A percentile compares a stretch with the other conserved stretches of the same genome.
phyloP scores from a whole-genome alignment of 2,113 vertebrate genomes.

The Hiodon tergisus region DNA sequence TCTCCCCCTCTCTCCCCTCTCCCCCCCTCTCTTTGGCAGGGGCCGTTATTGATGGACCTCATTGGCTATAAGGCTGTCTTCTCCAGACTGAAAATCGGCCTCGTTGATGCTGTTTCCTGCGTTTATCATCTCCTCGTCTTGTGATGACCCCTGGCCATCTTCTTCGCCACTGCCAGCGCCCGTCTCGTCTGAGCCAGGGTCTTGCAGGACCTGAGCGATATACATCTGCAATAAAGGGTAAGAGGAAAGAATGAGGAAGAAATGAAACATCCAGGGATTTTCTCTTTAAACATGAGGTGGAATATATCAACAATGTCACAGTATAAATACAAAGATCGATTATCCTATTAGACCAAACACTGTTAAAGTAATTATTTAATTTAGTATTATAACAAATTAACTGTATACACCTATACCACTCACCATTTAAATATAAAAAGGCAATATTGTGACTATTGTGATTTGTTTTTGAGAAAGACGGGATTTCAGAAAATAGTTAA shows the following conservation, averaged over 20 bases:
- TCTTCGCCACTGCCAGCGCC: conserved; percentile 66
- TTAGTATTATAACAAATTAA: no score
- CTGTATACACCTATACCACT: no score
- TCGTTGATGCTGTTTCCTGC: conserved; percentile 80
- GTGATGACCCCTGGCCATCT: conserved; percentile 71
- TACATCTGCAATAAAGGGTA: conserved; percentile 76
- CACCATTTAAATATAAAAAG: no score
- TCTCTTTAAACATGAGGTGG: background rate
- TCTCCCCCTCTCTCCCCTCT: background rate
- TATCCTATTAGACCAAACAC: no score
- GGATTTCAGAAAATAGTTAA: no score
- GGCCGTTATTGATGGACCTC: conserved; percentile 74
- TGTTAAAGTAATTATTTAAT: no score
- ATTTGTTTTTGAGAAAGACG: no score
- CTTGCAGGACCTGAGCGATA: conserved; percentile 94
- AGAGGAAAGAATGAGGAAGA: background rate
- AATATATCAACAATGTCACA: background rate
- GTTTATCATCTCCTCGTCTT: conserved; percentile 87
- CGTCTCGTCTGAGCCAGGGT: conserved; percentile 74
- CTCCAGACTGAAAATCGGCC: conserved; percentile 94
- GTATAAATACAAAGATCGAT: background rate
- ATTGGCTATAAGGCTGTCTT: conserved; percentile 97
- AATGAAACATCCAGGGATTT: background rate
- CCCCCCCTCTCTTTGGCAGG: background rate
- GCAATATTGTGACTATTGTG: no score